Conservation (phyloP, 2,888 invertebrate species). For the Drosophila yooni region DNA sequence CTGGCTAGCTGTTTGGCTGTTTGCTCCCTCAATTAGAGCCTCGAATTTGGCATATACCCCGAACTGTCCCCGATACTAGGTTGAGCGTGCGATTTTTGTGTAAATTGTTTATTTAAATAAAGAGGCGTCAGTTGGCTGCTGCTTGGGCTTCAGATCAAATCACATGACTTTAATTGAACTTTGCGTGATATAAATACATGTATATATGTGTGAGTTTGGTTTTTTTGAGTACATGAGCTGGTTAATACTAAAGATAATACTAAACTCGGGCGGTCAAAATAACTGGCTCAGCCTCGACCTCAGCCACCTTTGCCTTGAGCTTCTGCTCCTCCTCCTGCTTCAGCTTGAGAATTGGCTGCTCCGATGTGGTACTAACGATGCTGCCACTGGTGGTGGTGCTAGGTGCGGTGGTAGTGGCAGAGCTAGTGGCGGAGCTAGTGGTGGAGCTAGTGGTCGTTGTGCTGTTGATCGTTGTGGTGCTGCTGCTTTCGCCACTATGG, state of each 20-base stretch:
- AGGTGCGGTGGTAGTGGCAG: constrained; percentile 16
- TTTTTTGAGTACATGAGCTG: constrained; percentile 18
- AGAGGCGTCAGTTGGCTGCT: constrained; percentile 30
- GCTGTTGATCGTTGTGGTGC: constrained; percentile 27
- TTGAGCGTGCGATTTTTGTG: constrained; percentile 42
- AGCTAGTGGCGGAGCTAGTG: constrained; percentile 16
- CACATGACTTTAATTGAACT: constrained; percentile 77
- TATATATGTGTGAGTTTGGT: constrained; percentile 22
- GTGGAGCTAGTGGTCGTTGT: constrained; percentile 35
- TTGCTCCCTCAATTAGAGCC: constrained; percentile 65
- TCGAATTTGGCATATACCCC: constrained; percentile 41
- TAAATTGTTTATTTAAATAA: constrained; percentile 73
- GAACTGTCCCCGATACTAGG: background rate
- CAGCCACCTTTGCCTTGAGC: constrained; percentile 83
- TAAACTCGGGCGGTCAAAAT: constrained; percentile 84
- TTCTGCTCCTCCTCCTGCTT: constrained; percentile 82
- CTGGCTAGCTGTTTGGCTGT: constrained; percentile 15
- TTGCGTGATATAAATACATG: constrained; percentile 66
- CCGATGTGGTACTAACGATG: constrained; percentile 59
- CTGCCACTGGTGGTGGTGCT: constrained; percentile 22
- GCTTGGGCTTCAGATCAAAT: constrained; percentile 55
- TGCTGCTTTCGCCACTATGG: background rate
- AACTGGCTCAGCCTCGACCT: constrained; percentile 84
- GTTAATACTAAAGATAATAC: constrained; percentile 49
- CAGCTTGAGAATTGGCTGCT: constrained; percentile 69